Conservation (phyloP, 2,797 vertebrate species). For the Diplodus sargus region DNA sequence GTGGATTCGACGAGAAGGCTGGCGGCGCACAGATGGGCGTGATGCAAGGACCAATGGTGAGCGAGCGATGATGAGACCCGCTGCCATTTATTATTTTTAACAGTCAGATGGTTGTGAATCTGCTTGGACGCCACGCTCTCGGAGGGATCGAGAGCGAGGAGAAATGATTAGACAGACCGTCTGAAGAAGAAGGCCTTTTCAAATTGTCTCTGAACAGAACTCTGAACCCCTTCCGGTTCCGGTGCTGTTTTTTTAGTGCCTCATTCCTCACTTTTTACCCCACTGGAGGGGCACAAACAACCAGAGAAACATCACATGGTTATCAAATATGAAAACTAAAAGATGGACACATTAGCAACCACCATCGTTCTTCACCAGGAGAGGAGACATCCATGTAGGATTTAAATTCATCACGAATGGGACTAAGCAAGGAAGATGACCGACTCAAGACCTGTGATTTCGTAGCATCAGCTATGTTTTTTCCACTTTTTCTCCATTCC, state of each 20-base stretch:
- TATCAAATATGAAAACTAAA: constrained; percentile 4
- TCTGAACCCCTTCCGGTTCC: not conserved
- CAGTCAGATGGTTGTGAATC: not conserved
- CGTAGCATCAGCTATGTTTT: not conserved
- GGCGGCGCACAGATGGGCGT: constrained; percentile 92
- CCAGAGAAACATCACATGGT: constrained; percentile 13
- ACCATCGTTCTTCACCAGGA: not conserved
- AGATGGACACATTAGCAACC: constrained; percentile 25
- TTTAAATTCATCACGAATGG: constrained; percentile 32
- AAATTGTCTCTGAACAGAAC: not conserved
- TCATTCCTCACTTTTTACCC: not conserved
- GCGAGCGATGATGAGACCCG: constrained; percentile 53
- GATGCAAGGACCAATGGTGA: constrained; percentile 94
- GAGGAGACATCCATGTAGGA: constrained; percentile 29
- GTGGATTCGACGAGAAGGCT: constrained; percentile 95
- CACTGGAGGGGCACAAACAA: constrained; percentile 9
- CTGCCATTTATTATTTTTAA: constrained; percentile 8
- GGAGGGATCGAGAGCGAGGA: not conserved
- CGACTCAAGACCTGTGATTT: not conserved
- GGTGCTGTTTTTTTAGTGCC: not conserved
- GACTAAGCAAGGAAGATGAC: constrained; percentile 21
- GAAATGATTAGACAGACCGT: not conserved
- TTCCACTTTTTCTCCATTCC: not conserved
- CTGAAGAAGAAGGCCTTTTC: not conserved
- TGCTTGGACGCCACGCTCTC: constrained; percentile 7